These are phyloP conservation scores for Parazoanthus atlanticus DNA, from an alignment of 92 coral and sea anemone genomes.

Conservation along the genomic window DNA sequence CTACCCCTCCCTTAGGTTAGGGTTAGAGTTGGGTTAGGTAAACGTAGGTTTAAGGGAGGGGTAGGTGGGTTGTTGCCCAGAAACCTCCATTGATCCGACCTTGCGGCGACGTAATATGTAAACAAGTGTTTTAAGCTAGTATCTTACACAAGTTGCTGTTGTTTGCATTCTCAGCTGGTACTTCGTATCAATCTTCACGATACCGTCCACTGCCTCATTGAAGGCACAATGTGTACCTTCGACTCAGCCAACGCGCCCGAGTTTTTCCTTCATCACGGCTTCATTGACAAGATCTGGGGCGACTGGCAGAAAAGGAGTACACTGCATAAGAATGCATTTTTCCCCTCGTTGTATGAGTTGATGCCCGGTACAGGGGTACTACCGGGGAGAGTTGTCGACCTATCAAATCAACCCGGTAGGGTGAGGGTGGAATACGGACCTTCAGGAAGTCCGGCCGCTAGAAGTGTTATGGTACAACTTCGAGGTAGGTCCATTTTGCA, in stretches of 20 bases:
- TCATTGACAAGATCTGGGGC: conserved; percentile 89
- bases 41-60: too few species aligned
- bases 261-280: conserved; percentile 91
- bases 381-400: conserved; percentile 57
- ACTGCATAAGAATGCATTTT: conserved; percentile 57
- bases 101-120: too few species aligned
- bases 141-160: background rate
- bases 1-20: too few species aligned
- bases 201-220: conserved; percentile 77
- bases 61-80: too few species aligned
- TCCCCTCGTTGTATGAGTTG: conserved; percentile 31
- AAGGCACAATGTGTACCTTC: conserved; percentile 80
- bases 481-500: conserved; percentile 32
- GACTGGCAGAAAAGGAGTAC: conserved; percentile 86
- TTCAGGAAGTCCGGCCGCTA: conserved; percentile 34
- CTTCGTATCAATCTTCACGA: conserved; percentile 76
- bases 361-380: conserved; percentile 62
- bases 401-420: conserved; percentile 66
- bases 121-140: too few species aligned
- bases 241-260: conserved; percentile 94
- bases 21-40: too few species aligned
- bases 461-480: conserved; percentile 38
- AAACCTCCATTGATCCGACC: too few species aligned
- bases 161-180: conserved; percentile 34
- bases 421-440: conserved; percentile 65